Base-by-base conservation (phyloP, 2,888 invertebrate species). In the Carabus problematicus region DNA sequence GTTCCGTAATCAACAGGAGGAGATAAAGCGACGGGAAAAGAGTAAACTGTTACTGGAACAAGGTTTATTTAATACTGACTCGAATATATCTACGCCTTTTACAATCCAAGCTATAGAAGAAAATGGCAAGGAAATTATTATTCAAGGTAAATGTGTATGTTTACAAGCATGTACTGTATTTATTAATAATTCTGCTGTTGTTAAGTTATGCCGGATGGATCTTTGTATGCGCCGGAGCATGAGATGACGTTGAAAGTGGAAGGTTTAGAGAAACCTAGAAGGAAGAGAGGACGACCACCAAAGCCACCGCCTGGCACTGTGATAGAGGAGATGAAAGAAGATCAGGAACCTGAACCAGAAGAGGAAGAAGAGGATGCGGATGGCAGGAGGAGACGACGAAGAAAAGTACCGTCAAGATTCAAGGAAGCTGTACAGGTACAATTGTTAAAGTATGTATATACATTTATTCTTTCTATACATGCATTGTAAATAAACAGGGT, bases 231-330 rank as follows among this genome's bases (percentile, higher is more conserved):
- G 70, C 82, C 85, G 0, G 89, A 90, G 39, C 90, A 91, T 76
- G 87, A 88, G 16, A 83, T 90, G 72, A 81, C 87, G 1, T 79
- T 91, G 14, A 85, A 86, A 82, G 85, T 88, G 72, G 87, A 88
- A 70, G 90, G 89, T 1, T 77, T 90, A 18, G 87, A 87, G 40
- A 89, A 86, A 73, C 90, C 90, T 0, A 87, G 86, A 76, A 82
- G 87, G 64, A 91, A 90, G 79, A 82, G 91, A 39, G 91, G 91
- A 7, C 83, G 91, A 49, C 91, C 91, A 9, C 88, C 89, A 0
- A 91, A 91, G 80, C 75, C 78, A 72, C 71, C 82, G 49, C 73
- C 72, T 43, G 72, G 72, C 52, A 72, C 74, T 16, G 68, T 72
- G 14, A 29, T 29, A 29, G 29, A 29, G 6, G 29, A 72, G 11